A percentile compares a stretch with the other conserved stretches of the same genome.
Evolutionary conservation across 2,797 vertebrate species (phyloP).

Genomic region (Hydrocynus forskahlii): DNA sequence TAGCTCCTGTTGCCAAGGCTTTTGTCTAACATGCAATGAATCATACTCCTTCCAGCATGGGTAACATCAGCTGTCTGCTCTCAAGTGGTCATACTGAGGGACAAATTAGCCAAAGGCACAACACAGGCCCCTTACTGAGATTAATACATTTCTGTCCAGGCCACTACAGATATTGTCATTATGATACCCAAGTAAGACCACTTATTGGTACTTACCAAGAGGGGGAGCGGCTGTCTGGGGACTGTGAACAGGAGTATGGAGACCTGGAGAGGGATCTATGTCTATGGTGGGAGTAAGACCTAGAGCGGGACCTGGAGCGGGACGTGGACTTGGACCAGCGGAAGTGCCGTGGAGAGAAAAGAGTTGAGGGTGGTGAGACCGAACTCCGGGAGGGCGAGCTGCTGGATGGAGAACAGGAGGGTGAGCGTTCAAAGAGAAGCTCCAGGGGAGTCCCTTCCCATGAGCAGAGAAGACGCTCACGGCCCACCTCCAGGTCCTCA

Average conservation of each 20-base stretch:
- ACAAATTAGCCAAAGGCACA: not conserved
- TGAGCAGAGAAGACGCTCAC: constrained; percentile 87
- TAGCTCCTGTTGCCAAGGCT: constrained; percentile 3
- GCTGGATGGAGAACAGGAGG: constrained; percentile 93
- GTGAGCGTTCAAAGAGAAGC: constrained; percentile 91
- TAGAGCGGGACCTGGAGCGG: constrained; percentile 75
- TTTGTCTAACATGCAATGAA: not conserved
- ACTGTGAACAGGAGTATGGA: constrained; percentile 89
- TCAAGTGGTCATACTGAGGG: constrained; percentile 54
- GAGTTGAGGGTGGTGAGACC: constrained; percentile 88
- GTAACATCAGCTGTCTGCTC: constrained; percentile 49
- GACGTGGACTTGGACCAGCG: constrained; percentile 65
- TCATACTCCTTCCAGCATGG: constrained; percentile 49
- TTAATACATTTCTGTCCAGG: constrained; percentile 2
- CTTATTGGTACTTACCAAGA: constrained; percentile 52
- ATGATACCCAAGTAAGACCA: constrained; percentile 40
- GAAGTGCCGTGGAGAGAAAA: constrained; percentile 74
- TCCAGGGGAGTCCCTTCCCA: constrained; percentile 94
- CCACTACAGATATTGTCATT: constrained; percentile 15
- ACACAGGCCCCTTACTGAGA: constrained; percentile 26
- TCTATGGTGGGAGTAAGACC: constrained; percentile 88
- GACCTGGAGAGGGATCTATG: constrained; percentile 95
- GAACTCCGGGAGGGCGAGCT: constrained; percentile 94
- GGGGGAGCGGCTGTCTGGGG: constrained; percentile 64
- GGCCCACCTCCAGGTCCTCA: constrained; percentile 79